phyloP scores from a whole-genome alignment of 2,113 vertebrate genomes.

The Cololabis saira region DNA sequence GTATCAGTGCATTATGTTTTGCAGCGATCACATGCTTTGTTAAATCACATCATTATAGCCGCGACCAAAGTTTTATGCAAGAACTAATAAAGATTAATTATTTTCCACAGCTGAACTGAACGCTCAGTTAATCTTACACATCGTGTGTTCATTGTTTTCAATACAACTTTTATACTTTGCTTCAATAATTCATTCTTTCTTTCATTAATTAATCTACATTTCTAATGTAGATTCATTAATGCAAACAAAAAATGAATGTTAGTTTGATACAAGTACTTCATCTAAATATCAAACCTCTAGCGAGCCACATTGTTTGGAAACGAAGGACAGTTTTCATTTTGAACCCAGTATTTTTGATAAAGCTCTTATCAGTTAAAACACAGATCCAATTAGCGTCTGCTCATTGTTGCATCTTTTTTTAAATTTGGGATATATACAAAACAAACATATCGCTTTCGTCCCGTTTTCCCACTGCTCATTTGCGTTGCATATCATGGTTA shows the following conservation, averaged over 20 bases:
- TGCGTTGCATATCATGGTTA: neutral
- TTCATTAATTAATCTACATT: neutral
- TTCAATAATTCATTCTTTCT: neutral
- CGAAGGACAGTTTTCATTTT: neutral
- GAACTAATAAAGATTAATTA: too few relatives aligned
- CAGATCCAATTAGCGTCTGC: neutral
- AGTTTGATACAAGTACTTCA: neutral
- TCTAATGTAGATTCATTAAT: neutral
- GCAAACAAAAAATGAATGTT: neutral
- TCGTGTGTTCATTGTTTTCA: neutral
- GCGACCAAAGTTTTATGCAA: too few relatives aligned
- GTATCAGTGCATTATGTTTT: neutral
- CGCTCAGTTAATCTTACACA: neutral
- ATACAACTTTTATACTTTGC: neutral
- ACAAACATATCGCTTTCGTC: neutral
- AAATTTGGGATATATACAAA: neutral
- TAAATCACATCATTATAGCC: too few relatives aligned
- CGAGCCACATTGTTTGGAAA: neutral
- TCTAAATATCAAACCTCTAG: neutral
- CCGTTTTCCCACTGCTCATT: constrained; percentile 21
- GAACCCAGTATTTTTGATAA: neutral
- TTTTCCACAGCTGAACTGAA: too few relatives aligned
- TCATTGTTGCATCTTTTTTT: neutral
- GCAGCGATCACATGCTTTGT: neutral
- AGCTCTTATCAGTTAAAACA: neutral